A percentile compares a stretch with the other conserved stretches of the same genome.
phyloP scores from a whole-genome alignment of 1,140 invertebrate genomes.

The Coboldia fuscipes region DNA sequence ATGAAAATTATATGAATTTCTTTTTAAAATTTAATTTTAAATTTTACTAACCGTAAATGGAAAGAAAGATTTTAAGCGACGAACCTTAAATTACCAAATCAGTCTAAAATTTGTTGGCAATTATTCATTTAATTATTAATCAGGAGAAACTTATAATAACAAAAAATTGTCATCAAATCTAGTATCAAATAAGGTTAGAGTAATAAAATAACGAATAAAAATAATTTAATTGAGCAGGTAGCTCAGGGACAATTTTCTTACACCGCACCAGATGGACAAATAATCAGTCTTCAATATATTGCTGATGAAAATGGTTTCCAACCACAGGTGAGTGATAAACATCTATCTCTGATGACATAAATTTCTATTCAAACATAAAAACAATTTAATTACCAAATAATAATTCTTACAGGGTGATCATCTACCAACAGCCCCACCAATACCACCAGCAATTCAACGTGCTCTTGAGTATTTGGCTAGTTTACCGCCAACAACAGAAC shows the following conservation, averaged over 20 bases:
- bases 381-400: too few relatives aligned
- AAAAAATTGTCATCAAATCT: too few relatives aligned
- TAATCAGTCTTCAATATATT: conserved; percentile 43
- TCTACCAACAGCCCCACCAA: conserved; percentile 42
- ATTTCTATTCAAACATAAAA: conserved; percentile 13
- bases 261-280: conserved; percentile 47
- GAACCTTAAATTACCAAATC: too few relatives aligned
- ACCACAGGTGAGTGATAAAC: too few relatives aligned
- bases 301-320: conserved; percentile 46
- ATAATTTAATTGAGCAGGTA: conserved; percentile 18
- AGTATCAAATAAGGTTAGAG: too few relatives aligned
- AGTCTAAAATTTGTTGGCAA: too few relatives aligned
- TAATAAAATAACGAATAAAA: background rate
- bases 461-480: conserved; percentile 35
- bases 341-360: background rate
- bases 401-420: conserved; percentile 22
- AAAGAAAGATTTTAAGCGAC: too few relatives aligned
- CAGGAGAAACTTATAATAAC: too few relatives aligned
- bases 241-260: conserved; percentile 47
- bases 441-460: conserved; percentile 36
- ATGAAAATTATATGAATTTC: too few relatives aligned
- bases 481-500: conserved; percentile 18
- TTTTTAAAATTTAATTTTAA: too few relatives aligned
- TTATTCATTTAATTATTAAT: too few relatives aligned
- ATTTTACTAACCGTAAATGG: too few relatives aligned